These are phyloP conservation scores for Cheilosia scutellata DNA, from an alignment of 2,888 invertebrate genomes.

Conservation along the genomic window DNA sequence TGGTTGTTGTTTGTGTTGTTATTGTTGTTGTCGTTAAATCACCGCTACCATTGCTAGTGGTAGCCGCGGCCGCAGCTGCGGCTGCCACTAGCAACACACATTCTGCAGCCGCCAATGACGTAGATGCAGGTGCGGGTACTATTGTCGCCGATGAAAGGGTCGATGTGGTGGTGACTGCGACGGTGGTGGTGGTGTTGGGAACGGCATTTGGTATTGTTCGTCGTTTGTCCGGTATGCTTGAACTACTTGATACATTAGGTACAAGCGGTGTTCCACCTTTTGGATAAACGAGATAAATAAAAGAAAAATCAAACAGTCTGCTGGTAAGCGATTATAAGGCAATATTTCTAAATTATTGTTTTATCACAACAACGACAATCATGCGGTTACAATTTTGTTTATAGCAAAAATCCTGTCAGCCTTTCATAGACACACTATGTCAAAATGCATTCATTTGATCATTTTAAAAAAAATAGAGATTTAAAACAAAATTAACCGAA, in stretches of 20 bases:
- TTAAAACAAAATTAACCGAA: conserved; percentile 10
- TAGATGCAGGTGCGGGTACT: conserved; percentile 73
- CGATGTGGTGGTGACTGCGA: conserved; percentile 68
- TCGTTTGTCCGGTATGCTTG: conserved; percentile 76
- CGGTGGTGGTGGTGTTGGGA: conserved; percentile 71
- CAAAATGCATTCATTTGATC: conserved; percentile 50
- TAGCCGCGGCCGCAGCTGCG: conserved; percentile 56
- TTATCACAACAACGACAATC: conserved; percentile 64
- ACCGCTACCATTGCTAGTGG: conserved; percentile 76
- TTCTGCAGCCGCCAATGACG: conserved; percentile 61
- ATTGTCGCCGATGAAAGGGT: conserved; percentile 78
- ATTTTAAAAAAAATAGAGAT: conserved; percentile 21
- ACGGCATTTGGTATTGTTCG: conserved; percentile 78
- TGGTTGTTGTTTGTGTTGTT: conserved; percentile 24
- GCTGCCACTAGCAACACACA: conserved; percentile 44
- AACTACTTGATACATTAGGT: conserved; percentile 79
- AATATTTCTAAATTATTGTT: conserved; percentile 23
- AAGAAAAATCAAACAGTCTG: conserved; percentile 14
- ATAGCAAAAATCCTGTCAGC: conserved; percentile 44
- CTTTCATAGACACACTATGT: conserved; percentile 7
- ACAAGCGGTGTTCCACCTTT: conserved; percentile 86
- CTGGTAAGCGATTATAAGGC: background rate
- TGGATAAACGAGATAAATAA: conserved; percentile 58
- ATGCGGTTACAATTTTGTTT: conserved; percentile 50
- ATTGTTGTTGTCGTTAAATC: conserved; percentile 54